Percentiles rank a stretch among this genome's conserved stretches.
These are phyloP conservation scores for Dromococcyx pavoninus DNA, from an alignment of 2,797 vertebrate genomes.

Conservation along the genomic window DNA sequence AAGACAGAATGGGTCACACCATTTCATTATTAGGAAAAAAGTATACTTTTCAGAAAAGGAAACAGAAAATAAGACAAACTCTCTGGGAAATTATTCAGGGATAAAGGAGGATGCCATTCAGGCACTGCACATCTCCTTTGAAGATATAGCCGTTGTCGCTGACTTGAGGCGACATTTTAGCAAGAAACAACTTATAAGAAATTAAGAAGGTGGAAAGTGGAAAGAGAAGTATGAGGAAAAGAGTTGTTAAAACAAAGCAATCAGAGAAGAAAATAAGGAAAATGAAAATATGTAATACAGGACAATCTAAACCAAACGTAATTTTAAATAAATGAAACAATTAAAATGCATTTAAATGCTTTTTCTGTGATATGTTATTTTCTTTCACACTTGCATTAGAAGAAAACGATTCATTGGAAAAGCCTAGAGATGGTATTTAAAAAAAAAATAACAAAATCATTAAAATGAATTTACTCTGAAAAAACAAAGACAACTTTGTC, in stretches of 20 bases:
- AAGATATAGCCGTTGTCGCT: neutral
- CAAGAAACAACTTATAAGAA: neutral
- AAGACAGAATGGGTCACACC: neutral
- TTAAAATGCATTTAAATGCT: neutral
- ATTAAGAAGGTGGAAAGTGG: neutral
- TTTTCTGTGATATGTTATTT: neutral
- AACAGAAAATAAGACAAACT: neutral
- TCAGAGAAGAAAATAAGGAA: neutral
- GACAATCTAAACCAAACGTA: neutral
- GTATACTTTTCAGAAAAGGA: neutral
- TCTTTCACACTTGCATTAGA: neutral
- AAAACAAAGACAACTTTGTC: neutral
- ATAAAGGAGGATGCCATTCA: neutral
- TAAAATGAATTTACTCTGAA: neutral
- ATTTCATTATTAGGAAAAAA: neutral
- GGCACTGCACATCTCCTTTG: neutral
- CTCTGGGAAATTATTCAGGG: neutral
- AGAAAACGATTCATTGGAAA: neutral
- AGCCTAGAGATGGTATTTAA: neutral
- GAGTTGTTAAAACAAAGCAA: neutral
- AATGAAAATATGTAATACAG: neutral
- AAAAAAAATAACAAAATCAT: neutral
- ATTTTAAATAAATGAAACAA: neutral
- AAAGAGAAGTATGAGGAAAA: neutral
- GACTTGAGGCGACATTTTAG: neutral